A percentile compares a stretch with the other conserved stretches of the same genome.
Conservation (phyloP, 2,888 invertebrate genomes). For the Andrena trimmerana region DNA sequence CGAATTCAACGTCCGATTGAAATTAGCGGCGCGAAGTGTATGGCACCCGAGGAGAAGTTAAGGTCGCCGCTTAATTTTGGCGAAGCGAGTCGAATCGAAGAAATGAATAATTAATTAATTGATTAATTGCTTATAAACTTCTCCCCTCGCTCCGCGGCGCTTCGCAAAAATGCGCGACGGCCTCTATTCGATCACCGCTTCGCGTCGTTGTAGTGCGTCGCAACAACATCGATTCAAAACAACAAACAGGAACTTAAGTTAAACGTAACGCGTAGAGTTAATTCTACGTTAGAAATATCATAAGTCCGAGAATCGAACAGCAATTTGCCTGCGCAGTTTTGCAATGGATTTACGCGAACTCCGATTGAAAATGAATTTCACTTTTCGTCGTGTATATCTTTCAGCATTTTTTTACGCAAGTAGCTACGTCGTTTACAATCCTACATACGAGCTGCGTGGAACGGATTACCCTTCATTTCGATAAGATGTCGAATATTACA, state of each 20-base stretch:
- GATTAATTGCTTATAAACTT: too few species aligned
- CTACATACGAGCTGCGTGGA: constrained; percentile 59
- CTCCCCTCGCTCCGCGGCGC: too few species aligned
- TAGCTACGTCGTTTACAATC: constrained; percentile 50
- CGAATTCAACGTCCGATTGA: constrained; percentile 19
- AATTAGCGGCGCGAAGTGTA: constrained; percentile 48
- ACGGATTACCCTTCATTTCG: constrained; percentile 61
- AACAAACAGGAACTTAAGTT: constrained; percentile 57
- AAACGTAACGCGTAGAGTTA: constrained; percentile 40
- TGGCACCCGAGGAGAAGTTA: constrained; percentile 65
- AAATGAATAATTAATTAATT: too few species aligned
- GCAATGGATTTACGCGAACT: constrained; percentile 28
- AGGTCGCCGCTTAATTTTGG: too few species aligned
- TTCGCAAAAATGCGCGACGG: too few species aligned
- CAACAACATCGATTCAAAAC: constrained; percentile 50
- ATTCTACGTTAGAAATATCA: constrained; percentile 1
- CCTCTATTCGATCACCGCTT: constrained; percentile 34
- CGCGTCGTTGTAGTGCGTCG: constrained; percentile 47
- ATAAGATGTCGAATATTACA: constrained; percentile 36
- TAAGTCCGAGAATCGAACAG: not conserved
- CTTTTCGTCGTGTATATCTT: constrained; percentile 14
- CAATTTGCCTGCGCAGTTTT: constrained; percentile 31
- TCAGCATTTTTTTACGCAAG: constrained; percentile 33
- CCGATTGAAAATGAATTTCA: constrained; percentile 37
- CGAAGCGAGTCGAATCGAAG: too few species aligned